These are phyloP conservation scores for Stenotaenia linearis DNA, from an alignment of 2,888 invertebrate species.

Conservation along the genomic window DNA sequence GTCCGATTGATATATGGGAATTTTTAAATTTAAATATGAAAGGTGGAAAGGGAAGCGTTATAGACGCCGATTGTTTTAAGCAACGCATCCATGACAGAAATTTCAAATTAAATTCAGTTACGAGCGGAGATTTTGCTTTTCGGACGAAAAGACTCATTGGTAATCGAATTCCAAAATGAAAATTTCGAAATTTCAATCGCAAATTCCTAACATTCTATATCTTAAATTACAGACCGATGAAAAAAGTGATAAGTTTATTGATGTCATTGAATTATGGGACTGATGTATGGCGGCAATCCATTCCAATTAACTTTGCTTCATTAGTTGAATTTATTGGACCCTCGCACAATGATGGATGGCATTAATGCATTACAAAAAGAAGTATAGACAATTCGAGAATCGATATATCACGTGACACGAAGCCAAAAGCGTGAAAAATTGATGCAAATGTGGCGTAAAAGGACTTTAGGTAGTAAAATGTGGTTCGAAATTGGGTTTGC, in stretches of 20 bases:
- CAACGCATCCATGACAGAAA: too few species aligned
- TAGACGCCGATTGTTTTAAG: too few species aligned
- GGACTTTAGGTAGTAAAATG: neutral
- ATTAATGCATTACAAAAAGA: neutral
- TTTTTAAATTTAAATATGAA: too few species aligned
- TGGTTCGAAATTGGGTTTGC: slow-evolving; percentile 2
- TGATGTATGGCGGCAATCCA: slow-evolving; percentile 18
- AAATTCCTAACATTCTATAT: too few species aligned
- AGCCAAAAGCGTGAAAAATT: too few species aligned
- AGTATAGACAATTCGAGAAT: neutral
- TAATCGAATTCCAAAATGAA: too few species aligned
- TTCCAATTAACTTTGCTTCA: slow-evolving; percentile 9
- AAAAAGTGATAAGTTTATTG: slow-evolving; percentile 23
- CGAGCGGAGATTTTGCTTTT: too few species aligned
- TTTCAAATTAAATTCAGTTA: too few species aligned
- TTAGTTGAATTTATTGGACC: slow-evolving; percentile 13
- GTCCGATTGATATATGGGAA: too few species aligned
- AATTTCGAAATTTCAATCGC: too few species aligned
- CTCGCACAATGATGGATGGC: neutral
- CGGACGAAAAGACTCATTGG: too few species aligned
- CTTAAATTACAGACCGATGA: neutral
- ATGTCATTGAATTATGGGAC: slow-evolving; percentile 23
- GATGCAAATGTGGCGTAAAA: neutral
- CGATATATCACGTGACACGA: neutral
- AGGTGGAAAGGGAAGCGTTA: too few species aligned